phyloP scores from a whole-genome alignment of 1,140 invertebrate species.

The Magallana gigas region DNA sequence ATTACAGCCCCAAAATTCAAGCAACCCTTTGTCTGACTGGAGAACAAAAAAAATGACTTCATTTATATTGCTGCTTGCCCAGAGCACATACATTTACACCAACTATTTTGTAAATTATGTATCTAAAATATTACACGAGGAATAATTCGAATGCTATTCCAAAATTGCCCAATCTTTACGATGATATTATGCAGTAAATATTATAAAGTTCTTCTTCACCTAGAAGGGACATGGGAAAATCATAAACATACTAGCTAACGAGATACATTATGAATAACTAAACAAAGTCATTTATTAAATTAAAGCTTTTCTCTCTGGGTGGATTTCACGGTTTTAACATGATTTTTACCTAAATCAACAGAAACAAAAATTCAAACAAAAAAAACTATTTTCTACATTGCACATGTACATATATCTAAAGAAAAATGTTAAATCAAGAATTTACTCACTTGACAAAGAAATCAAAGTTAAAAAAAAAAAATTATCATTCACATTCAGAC shows the following conservation, averaged over 20 bases:
- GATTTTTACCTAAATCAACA: no score
- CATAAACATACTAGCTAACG: neutral
- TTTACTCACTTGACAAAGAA: no score
- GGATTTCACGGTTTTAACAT: neutral
- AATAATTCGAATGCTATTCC: neutral
- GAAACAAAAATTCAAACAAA: no score
- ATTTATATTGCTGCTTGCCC: constrained; percentile 20
- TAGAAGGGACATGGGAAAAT: neutral
- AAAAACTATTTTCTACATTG: no score
- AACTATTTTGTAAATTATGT: neutral
- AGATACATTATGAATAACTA: no score
- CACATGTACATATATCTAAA: no score
- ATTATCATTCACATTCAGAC: no score
- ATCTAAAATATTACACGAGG: neutral
- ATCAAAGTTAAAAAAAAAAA: no score
- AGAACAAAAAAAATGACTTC: neutral
- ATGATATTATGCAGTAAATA: constrained; percentile 29
- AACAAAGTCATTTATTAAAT: neutral
- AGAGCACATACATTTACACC: neutral
- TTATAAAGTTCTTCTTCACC: neutral
- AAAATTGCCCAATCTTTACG: neutral
- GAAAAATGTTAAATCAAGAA: no score
- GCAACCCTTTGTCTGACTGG: neutral
- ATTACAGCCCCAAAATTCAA: constrained; percentile 14
- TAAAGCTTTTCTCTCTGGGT: neutral